Percentiles rank a stretch among this genome's conserved stretches.
Conservation (phyloP, 2,797 vertebrate species). For the Micropoecilia bifurca region DNA sequence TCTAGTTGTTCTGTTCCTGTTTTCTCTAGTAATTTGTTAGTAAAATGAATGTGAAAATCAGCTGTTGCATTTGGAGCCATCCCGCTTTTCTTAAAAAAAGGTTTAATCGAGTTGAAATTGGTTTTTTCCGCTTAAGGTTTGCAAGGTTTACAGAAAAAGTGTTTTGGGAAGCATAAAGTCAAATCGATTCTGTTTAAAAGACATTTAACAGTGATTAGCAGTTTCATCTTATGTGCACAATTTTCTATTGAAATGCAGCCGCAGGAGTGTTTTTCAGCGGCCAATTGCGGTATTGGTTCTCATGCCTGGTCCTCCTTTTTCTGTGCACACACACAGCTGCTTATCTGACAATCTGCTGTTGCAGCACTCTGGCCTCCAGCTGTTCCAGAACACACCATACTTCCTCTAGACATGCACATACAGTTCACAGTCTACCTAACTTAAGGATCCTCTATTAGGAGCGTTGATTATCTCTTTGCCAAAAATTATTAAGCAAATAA, state of each 20-base stretch:
- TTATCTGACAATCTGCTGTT: conserved; percentile 79
- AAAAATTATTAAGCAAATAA: conserved; percentile 39
- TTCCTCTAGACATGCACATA: conserved; percentile 56
- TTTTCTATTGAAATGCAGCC: conserved; percentile 58
- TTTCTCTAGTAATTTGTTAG: neutral
- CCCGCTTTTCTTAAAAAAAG: neutral
- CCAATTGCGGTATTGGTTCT: conserved; percentile 68
- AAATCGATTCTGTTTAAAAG: conserved; percentile 45
- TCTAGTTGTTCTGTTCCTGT: too few species aligned
- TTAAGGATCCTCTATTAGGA: conserved; percentile 30
- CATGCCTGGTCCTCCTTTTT: conserved; percentile 62
- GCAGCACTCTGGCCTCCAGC: conserved; percentile 69
- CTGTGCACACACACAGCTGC: conserved; percentile 72
- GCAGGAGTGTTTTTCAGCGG: conserved; percentile 59
- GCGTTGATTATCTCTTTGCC: conserved; percentile 27
- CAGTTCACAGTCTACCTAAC: conserved; percentile 44
- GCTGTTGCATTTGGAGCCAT: neutral
- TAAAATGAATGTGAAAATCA: neutral
- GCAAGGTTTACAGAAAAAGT: conserved; percentile 34
- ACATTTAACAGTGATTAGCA: conserved; percentile 44
- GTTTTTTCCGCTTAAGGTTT: neutral
- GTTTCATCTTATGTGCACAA: conserved; percentile 37
- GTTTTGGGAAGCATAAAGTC: conserved; percentile 44
- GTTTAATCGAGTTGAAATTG: conserved; percentile 1
- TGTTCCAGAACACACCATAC: conserved; percentile 74